These are phyloP conservation scores for Pseudachorutes palmiensis DNA, from an alignment of 1,140 invertebrate genomes.

Conservation along the genomic window DNA sequence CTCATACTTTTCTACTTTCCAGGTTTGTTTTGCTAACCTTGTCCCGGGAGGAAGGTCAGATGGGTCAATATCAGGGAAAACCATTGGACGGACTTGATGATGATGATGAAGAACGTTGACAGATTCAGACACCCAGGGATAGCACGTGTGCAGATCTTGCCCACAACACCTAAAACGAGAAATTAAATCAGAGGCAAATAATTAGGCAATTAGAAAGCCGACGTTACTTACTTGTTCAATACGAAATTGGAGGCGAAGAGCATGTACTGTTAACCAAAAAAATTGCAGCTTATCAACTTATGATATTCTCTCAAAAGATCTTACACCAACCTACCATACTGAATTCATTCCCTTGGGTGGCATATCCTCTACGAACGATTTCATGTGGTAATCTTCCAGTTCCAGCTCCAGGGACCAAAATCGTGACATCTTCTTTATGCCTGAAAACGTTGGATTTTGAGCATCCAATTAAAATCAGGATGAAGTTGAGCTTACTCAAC, in stretches of 20 bases:
- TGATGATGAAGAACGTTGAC: conserved; percentile 74
- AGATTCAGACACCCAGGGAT: conserved; percentile 90
- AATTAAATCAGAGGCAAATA: conserved; percentile 11
- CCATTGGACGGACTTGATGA: conserved; percentile 67
- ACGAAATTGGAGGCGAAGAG: conserved; percentile 92
- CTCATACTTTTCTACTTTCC: no score
- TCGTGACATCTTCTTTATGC: conserved; percentile 28
- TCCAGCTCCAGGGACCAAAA: conserved; percentile 66
- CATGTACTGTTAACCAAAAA: conserved; percentile 66
- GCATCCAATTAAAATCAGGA: background rate
- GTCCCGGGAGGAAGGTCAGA: conserved; percentile 52
- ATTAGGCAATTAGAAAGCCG: conserved; percentile 6
- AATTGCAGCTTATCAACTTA: background rate
- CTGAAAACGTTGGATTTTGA: conserved; percentile 18
- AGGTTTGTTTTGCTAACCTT: no score
- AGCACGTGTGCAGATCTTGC: conserved; percentile 56
- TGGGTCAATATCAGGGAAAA: conserved; percentile 87
- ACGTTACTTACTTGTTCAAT: conserved; percentile 67
- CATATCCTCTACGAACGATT: conserved; percentile 77
- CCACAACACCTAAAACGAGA: conserved; percentile 50
- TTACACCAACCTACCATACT: no score
- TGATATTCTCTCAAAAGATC: background rate
- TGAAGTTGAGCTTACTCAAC: conserved; percentile 43
- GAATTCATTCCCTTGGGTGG: conserved; percentile 94
- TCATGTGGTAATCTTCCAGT: conserved; percentile 88